phyloP scores from a whole-genome alignment of 2,797 vertebrate species.

The Parotocinclus haroldoi region DNA sequence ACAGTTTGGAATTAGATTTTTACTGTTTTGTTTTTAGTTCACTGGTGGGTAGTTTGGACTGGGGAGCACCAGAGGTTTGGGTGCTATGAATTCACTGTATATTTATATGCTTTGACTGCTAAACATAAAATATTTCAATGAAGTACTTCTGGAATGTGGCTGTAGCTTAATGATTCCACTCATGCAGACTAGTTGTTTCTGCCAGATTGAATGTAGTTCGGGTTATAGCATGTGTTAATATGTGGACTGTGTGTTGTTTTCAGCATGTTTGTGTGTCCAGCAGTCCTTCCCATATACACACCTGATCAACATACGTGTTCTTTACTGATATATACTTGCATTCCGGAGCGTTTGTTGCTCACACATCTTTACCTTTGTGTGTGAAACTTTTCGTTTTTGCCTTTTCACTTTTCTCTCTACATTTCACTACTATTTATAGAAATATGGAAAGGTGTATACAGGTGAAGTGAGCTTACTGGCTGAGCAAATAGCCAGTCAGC shows the following conservation, averaged over 20 bases:
- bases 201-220: no score
- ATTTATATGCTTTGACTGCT: no score
- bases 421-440: conserved; percentile 68
- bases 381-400: conserved; percentile 30
- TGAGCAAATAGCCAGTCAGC: conserved; percentile 95
- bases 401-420: conserved; percentile 50
- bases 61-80: no score
- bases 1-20: no score
- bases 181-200: no score
- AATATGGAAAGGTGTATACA: conserved; percentile 94
- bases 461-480: conserved; percentile 93
- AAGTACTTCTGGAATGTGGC: no score
- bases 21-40: no score
- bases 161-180: no score
- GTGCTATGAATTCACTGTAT: no score
- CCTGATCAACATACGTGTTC: conserved; percentile 20
- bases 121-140: no score
- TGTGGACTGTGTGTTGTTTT: not conserved
- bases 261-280: conserved; percentile 1
- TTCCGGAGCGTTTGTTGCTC: not conserved
- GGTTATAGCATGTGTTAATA: not conserved
- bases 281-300: conserved; percentile 13
- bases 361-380: not conserved
- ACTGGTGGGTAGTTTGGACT: no score
- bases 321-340: not conserved